These are phyloP conservation scores for Sarcophaga caerulescens DNA, from an alignment of 2,888 invertebrate species.

Conservation along the genomic window DNA sequence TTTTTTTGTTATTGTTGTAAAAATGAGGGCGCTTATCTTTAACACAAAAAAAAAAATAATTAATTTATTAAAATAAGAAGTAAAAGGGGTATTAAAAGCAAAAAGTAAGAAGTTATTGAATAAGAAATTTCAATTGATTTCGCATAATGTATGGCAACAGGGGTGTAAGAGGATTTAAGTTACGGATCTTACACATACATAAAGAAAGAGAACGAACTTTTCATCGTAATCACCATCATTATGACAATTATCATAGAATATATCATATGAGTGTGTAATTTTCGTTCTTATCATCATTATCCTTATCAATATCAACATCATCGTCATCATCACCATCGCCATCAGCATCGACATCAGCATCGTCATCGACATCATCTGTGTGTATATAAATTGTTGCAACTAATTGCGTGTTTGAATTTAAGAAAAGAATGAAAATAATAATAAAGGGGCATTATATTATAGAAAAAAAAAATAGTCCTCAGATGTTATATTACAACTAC, in stretches of 20 bases:
- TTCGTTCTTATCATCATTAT: conserved; percentile 33
- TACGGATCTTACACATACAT: conserved; percentile 18
- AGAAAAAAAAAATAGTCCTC: conserved; percentile 54
- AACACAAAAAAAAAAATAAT: background rate
- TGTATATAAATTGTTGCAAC: conserved; percentile 52
- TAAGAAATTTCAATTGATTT: conserved; percentile 53
- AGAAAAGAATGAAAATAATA: conserved; percentile 18
- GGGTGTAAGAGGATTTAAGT: conserved; percentile 55
- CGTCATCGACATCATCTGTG: conserved; percentile 2
- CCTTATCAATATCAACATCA: conserved; percentile 22
- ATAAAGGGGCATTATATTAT: conserved; percentile 51
- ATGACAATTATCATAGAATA: conserved; percentile 9
- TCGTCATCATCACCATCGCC: background rate
- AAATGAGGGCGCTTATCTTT: conserved; percentile 31
- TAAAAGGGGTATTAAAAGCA: conserved; percentile 25
- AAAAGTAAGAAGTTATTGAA: conserved; percentile 32
- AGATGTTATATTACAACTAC: conserved; percentile 45
- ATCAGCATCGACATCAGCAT: conserved; percentile 29
- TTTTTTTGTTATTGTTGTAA: background rate
- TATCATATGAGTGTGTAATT: background rate
- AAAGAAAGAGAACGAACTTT: background rate
- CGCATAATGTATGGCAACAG: conserved; percentile 13
- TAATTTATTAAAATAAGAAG: background rate
- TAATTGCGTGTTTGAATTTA: conserved; percentile 65
- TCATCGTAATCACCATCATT: conserved; percentile 26